Conservation (phyloP, 2,888 invertebrate genomes). For the Congeria kusceri region DNA sequence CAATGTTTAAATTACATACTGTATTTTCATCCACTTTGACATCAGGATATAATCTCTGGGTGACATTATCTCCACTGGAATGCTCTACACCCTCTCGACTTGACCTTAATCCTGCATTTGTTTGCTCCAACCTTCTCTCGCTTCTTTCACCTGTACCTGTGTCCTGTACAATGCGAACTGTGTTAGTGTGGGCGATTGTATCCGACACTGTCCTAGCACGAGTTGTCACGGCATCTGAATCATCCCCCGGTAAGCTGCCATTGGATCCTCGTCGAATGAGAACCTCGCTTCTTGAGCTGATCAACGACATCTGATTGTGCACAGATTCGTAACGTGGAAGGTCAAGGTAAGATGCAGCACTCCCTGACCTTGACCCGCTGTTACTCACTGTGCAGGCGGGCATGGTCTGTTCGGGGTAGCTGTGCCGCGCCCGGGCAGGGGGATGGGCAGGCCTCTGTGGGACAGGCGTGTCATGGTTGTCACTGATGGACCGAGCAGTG, state of each 20-base stretch:
- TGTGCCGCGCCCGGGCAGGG: neutral
- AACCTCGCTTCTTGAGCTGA: too few species aligned
- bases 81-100: too few species aligned
- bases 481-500: neutral
- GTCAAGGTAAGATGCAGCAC: neutral
- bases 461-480: neutral
- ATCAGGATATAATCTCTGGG: too few species aligned
- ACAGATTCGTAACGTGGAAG: neutral
- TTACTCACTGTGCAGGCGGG: neutral
- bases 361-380: neutral
- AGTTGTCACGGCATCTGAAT: neutral
- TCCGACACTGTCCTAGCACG: neutral
- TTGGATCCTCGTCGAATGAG: too few species aligned
- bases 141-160: neutral
- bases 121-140: too few species aligned
- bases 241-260: too few species aligned
- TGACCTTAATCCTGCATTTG: too few species aligned
- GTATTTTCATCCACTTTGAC: too few species aligned
- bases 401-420: neutral
- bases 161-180: conserved; percentile 16
- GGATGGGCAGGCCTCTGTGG: neutral
- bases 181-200: conserved; percentile 23
- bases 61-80: too few species aligned
- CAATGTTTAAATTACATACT: too few species aligned
- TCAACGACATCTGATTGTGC: neutral